Conservation (phyloP, 2,797 vertebrate species). For the Semotilus atromaculatus region DNA sequence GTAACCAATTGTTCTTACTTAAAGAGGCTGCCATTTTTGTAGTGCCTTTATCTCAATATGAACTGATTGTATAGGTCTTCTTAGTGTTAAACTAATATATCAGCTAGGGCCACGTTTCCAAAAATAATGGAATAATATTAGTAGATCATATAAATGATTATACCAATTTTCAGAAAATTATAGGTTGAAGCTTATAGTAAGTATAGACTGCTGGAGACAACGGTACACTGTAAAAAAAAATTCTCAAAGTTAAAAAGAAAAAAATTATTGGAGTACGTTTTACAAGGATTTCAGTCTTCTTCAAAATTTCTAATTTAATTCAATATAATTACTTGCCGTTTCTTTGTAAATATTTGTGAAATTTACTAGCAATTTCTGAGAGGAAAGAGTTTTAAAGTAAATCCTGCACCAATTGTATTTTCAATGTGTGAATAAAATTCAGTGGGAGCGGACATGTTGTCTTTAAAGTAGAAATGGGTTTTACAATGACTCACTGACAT, state of each 20-base stretch:
- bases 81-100: not conserved
- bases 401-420: not conserved
- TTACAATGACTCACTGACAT: not conserved
- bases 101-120: not conserved
- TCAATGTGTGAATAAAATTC: not conserved
- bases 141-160: not conserved
- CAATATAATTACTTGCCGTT: no score
- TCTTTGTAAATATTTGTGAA: not conserved
- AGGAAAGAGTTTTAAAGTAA: not conserved
- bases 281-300: not conserved
- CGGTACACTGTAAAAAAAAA: not conserved
- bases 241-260: not conserved
- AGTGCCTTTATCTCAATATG: conserved; percentile 27
- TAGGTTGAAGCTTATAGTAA: not conserved
- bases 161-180: not conserved
- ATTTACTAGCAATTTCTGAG: not conserved
- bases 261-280: not conserved
- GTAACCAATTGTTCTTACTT: not conserved
- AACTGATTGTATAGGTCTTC: conserved; percentile 21
- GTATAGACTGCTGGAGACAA: no score
- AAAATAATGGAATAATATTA: not conserved
- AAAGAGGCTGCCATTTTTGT: not conserved
- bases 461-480: not conserved
- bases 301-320: not conserved
- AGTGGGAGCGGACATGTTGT: not conserved